Evolutionary conservation across 2,888 invertebrate species (phyloP), one percentile per base, ranked within the genome.

Genomic region (Kryphioiulus occultus): DNA sequence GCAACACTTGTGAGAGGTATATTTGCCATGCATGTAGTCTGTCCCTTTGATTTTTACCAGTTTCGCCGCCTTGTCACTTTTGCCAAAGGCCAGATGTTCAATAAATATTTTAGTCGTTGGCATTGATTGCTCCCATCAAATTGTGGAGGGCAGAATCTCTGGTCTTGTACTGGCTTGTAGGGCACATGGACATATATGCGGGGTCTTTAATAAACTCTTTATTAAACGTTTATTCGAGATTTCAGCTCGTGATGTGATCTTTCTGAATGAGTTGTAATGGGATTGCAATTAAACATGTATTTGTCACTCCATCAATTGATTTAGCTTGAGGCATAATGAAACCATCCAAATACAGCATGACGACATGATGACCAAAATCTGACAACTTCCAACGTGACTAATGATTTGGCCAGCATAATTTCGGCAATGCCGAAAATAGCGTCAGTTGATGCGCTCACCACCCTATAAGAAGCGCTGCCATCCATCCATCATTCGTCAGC

Each of bases 11-110:
- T 68, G 68, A 68, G 68, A 26, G 68, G 26, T 12, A 68, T 68
- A 68, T 68, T 68, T 68, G 26, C 68, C 68, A 68, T 68, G 68
- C 26, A 22, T 26, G 26, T 26, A 26, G 19, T 17, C 2, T 44
- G 85, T 30, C 26, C 22, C 53, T 53, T 86, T 53, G 19, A 32
- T 9, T 53, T 86, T 47, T 86, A 5, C 42, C 39, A 44, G 68
- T 82, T 87, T 87, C 47, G 84, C 87, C 87, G 87, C 87, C 87
- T 19, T 87, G 82, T 87, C 87, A 87, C 47, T 84, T 86, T 87
- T 87, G 87, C 84, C 83, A 87, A 12, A 78, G 87, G 84, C 78
- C 87, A 87, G 87, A 87, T 87, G 87, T 83, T 87, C 87, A 87
- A 87, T 87, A 87, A 87, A 87, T 83, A 87, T 87, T 87, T 87